Evolutionary conservation across 2,888 invertebrate genomes (phyloP).

Genomic region (Drosophila borborema): DNA sequence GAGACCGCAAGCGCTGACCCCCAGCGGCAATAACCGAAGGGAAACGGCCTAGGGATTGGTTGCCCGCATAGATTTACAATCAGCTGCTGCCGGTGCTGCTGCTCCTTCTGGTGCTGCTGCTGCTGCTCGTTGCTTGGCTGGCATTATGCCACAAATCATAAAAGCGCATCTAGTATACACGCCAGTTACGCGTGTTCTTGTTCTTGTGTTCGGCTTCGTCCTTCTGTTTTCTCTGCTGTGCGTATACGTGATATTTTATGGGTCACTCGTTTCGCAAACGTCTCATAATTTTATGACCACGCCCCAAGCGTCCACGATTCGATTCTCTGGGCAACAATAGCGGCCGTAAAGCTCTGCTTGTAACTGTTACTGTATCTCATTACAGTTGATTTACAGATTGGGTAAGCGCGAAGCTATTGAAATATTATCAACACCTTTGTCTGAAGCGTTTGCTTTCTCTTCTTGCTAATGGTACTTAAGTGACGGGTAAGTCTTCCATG

Average conservation of each 20-base stretch:
- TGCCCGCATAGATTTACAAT: slow-evolving; percentile 77
- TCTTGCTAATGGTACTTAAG: slow-evolving; percentile 25
- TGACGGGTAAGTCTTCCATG: slow-evolving; percentile 1
- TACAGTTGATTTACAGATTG: slow-evolving; percentile 63
- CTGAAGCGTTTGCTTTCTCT: neutral
- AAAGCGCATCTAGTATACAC: slow-evolving; percentile 64
- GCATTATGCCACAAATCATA: slow-evolving; percentile 75
- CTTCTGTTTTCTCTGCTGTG: slow-evolving; percentile 37
- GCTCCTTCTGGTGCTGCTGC: slow-evolving; percentile 33
- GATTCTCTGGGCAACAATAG: slow-evolving; percentile 43
- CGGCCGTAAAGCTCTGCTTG: slow-evolving; percentile 44
- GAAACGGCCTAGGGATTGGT: slow-evolving; percentile 19
- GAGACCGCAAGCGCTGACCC: slow-evolving; percentile 48
- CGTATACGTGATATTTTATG: slow-evolving; percentile 79
- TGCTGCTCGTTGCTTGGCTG: slow-evolving; percentile 44
- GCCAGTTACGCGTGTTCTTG: slow-evolving; percentile 35
- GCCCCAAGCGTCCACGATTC: slow-evolving; percentile 37
- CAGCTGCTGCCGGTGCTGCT: slow-evolving; percentile 51
- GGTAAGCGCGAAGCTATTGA: slow-evolving; percentile 35
- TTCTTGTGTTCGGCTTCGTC: slow-evolving; percentile 10
- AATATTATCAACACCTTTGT: slow-evolving; percentile 49
- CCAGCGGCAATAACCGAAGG: slow-evolving; percentile 51
- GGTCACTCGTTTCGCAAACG: slow-evolving; percentile 66
- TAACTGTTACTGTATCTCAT: slow-evolving; percentile 45
- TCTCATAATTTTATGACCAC: slow-evolving; percentile 45